phyloP scores from a whole-genome alignment of 2,797 vertebrate genomes.

The Danio choprae region DNA sequence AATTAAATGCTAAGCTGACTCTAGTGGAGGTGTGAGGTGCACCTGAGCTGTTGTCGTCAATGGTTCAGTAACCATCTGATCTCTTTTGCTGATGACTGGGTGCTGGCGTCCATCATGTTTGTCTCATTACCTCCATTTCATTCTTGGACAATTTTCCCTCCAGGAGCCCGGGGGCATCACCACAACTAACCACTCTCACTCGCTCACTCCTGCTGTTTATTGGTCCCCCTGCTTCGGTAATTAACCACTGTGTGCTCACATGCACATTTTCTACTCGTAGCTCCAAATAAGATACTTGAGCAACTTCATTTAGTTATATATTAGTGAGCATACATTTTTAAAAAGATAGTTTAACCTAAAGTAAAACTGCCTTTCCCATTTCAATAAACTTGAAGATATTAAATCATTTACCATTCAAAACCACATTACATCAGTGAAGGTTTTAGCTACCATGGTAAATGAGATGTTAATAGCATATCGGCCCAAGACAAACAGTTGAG shows the following conservation, averaged over 20 bases:
- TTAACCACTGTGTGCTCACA: slow-evolving; percentile 71
- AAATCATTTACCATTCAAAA: slow-evolving; percentile 70
- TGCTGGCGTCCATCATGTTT: slow-evolving; percentile 79
- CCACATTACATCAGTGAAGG: slow-evolving; percentile 79
- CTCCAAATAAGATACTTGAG: slow-evolving; percentile 34
- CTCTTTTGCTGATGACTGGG: slow-evolving; percentile 71
- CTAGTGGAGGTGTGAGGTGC: slow-evolving; percentile 78
- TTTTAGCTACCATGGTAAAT: slow-evolving; percentile 73
- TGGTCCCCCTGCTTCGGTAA: slow-evolving; percentile 85
- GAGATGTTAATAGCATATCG: slow-evolving; percentile 78
- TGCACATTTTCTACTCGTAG: slow-evolving; percentile 36
- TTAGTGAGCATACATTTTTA: background rate
- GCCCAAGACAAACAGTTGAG: slow-evolving; percentile 74
- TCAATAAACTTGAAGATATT: slow-evolving; percentile 75
- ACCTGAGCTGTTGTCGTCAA: slow-evolving; percentile 66
- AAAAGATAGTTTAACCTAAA: slow-evolving; percentile 66
- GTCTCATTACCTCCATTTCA: slow-evolving; percentile 88
- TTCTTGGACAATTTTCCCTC: slow-evolving; percentile 91
- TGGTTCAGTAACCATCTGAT: slow-evolving; percentile 37
- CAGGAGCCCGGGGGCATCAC: slow-evolving; percentile 82
- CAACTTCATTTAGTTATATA: background rate
- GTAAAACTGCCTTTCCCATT: slow-evolving; percentile 65
- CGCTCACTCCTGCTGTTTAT: slow-evolving; percentile 84
- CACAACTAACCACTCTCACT: slow-evolving; percentile 74
- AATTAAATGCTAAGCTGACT: slow-evolving; percentile 75